These are phyloP conservation scores for Pollenia griseotomentosa DNA, from an alignment of 2,888 invertebrate genomes.

Conservation along the genomic window DNA sequence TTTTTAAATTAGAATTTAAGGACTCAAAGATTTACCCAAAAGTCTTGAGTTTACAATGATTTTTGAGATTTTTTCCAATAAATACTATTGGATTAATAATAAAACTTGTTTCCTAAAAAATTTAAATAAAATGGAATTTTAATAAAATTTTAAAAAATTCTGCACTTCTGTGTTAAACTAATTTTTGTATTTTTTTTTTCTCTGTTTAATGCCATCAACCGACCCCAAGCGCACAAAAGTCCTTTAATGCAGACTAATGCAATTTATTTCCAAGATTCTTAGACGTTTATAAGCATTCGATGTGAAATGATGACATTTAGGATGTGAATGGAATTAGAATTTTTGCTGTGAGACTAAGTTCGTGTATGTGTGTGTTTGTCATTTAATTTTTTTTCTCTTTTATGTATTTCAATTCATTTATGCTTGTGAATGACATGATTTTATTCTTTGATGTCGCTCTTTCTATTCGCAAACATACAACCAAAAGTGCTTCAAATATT, in stretches of 20 bases:
- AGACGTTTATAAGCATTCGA: slow-evolving; percentile 56
- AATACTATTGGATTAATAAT: too few relatives aligned
- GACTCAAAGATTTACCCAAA: too few relatives aligned
- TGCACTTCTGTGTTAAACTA: slow-evolving; percentile 33
- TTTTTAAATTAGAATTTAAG: too few relatives aligned
- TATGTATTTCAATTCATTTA: slow-evolving; percentile 20
- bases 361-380: background rate
- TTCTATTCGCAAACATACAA: background rate
- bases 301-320: slow-evolving; percentile 57
- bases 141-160: background rate
- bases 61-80: too few relatives aligned
- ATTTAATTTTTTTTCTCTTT: slow-evolving; percentile 22
- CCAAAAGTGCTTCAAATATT: too few relatives aligned
- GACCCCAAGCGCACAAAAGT: background rate
- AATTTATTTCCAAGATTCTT: slow-evolving; percentile 65
- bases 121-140: too few relatives aligned
- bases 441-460: slow-evolving; percentile 49
- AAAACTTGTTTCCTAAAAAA: too few relatives aligned
- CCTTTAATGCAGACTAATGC: slow-evolving; percentile 68
- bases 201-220: background rate
- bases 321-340: slow-evolving; percentile 46
- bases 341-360: background rate
- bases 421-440: slow-evolving; percentile 49
- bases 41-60: too few relatives aligned
- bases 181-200: slow-evolving; percentile 18